Percentiles rank a stretch among this genome's conserved stretches.
phyloP scores from a whole-genome alignment of 2,888 invertebrate species.

The Dyspetes luteomarginatus region DNA sequence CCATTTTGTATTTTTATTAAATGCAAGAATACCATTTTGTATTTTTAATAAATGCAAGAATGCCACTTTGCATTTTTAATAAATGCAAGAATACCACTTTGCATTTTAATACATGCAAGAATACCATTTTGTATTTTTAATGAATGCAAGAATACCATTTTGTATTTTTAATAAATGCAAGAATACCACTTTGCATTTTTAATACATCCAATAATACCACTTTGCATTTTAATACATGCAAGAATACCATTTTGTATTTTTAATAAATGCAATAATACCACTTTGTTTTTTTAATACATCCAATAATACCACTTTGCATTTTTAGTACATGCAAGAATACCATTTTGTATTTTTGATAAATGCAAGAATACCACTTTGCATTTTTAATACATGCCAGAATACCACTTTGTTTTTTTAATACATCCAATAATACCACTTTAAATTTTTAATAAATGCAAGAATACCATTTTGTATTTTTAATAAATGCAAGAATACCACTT shows the following conservation, averaged over 20 bases:
- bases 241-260: background rate
- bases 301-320: background rate
- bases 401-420: background rate
- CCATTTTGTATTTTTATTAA: too few relatives aligned
- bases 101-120: background rate
- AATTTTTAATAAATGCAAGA: background rate
- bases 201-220: background rate
- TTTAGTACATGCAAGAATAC: background rate
- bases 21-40: background rate
- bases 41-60: background rate
- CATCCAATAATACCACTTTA: background rate
- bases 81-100: background rate
- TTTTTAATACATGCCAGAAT: background rate
- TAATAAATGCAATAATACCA: background rate
- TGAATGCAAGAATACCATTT: background rate
- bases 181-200: background rate
- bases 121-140: background rate
- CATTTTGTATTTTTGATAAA: background rate
- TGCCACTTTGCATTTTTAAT: background rate
- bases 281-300: background rate
- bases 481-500: background rate
- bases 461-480: background rate
- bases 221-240: background rate
- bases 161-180: background rate
- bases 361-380: background rate